Evolutionary conservation across 2,797 vertebrate genomes (phyloP).

Genomic region (Manis javanica): DNA sequence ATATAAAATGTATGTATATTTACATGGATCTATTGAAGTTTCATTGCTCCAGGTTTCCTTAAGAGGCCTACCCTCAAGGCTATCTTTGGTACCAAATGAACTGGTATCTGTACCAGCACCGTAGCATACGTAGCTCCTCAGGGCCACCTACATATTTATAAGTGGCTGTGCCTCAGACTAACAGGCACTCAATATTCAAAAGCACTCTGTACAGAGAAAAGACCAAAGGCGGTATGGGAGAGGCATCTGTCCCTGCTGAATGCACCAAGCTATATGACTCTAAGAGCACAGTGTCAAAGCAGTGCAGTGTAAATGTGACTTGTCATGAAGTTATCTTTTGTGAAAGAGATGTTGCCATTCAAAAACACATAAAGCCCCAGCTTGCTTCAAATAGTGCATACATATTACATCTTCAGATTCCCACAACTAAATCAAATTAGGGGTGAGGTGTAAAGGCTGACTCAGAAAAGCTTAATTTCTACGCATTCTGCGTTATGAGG

Average conservation of each 20-base stretch:
- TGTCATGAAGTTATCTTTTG: slow-evolving; percentile 51
- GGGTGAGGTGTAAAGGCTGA: neutral
- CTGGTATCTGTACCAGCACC: neutral
- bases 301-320: slow-evolving; percentile 21
- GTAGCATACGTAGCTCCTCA: neutral
- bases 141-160: slow-evolving; percentile 2
- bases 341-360: slow-evolving; percentile 63
- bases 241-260: slow-evolving; percentile 39
- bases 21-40: neutral
- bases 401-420: slow-evolving; percentile 46
- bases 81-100: slow-evolving; percentile 63
- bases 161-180: slow-evolving; percentile 31
- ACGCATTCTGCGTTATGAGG: neutral
- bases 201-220: neutral
- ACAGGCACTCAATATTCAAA: neutral
- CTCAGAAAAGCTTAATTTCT: slow-evolving; percentile 55
- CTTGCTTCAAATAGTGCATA: neutral
- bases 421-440: slow-evolving; percentile 31
- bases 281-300: slow-evolving; percentile 36
- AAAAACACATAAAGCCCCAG: slow-evolving; percentile 32
- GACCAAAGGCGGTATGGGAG: slow-evolving; percentile 42
- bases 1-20: neutral
- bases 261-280: neutral
- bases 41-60: slow-evolving; percentile 83
- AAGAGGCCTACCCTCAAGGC: slow-evolving; percentile 68